These are phyloP conservation scores for Oligia fasciuncula DNA, from an alignment of 2,888 invertebrate species.

Conservation along the genomic window DNA sequence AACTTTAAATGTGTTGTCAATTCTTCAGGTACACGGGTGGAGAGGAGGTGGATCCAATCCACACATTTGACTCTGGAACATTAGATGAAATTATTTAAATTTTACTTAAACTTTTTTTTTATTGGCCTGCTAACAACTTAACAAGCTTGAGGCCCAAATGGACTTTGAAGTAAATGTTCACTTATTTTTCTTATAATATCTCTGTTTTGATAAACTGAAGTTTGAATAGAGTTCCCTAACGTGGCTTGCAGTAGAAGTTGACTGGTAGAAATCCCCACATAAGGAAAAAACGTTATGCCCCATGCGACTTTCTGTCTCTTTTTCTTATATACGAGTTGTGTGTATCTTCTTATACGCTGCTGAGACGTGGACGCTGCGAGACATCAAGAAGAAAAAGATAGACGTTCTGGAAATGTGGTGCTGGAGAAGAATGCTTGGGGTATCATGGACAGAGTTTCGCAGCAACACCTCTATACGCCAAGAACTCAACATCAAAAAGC, in stretches of 20 bases:
- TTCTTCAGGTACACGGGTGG: slow-evolving; percentile 96
- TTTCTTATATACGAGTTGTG: background rate
- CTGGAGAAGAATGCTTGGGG: too few species aligned
- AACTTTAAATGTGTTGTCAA: slow-evolving; percentile 96
- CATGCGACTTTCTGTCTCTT: background rate
- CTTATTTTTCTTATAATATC: background rate
- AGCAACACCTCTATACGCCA: too few species aligned
- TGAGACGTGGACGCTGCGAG: too few species aligned
- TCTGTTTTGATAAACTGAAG: background rate
- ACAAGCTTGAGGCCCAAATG: too few species aligned
- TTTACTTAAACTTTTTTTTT: background rate
- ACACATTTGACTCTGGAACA: slow-evolving; percentile 92
- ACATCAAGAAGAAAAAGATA: too few species aligned
- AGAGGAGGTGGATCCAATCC: slow-evolving; percentile 97
- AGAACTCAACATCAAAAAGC: too few species aligned
- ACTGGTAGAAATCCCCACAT: background rate
- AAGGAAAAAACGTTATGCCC: background rate
- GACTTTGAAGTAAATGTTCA: background rate
- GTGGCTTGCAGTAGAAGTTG: background rate
- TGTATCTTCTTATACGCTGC: too few species aligned
- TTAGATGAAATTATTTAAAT: background rate
- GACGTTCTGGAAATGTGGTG: too few species aligned
- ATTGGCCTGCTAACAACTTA: background rate
- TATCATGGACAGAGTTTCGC: too few species aligned
- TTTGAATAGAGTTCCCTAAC: too few species aligned